Base-by-base conservation (phyloP, 1,140 invertebrate genomes). In the Amyelois transitella region DNA sequence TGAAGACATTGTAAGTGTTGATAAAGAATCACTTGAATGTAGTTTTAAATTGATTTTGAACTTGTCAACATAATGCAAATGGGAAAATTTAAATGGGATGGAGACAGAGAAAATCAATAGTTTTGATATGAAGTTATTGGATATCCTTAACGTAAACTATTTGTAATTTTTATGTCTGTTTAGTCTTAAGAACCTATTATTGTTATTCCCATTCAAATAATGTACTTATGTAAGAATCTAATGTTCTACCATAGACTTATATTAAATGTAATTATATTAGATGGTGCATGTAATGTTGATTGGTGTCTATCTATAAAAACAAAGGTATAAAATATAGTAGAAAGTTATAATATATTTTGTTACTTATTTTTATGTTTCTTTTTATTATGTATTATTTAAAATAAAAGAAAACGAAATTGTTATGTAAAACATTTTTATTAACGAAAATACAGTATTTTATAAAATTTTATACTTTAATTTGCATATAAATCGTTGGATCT, bases 331-430 rank as follows among this genome's bases (percentile, higher is more conserved):
- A 14, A 14, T 1, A 38, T 5, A 38, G n/a, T 14, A 38, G 17
- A 8, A 14, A 38, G 1, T 38, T 38, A 28, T 55, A 28, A 28
- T 49, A 49, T 49, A 48, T 47, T 47, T 55, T 43, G 28, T 44
- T 55, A 49, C n/a, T n/a, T 25, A 18, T 55, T 32, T 38, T 38
- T 38, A 38, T 14, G n/a, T n/a, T n/a, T n/a, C n/a, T n/a, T 38
- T 38, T 2, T 6, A 10, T 20, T 6, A n/a, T 22, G 1, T 20
- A 48, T 48, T 12, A 21, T 48, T 48, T 10, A 8, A 20, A 48
- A 48, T 21, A 18, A 22, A 48, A 48, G 2, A 21, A 48, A 21
- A 20, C 12, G 18, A 48, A 3, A 21, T 20, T 14, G 1, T 14
- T 8, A 48, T 48, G 4, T n/a, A 19, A 19, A 47, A 20, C 1